Conservation (phyloP, 2,888 invertebrate genomes). For the Caenorhabditis zanzibari region DNA sequence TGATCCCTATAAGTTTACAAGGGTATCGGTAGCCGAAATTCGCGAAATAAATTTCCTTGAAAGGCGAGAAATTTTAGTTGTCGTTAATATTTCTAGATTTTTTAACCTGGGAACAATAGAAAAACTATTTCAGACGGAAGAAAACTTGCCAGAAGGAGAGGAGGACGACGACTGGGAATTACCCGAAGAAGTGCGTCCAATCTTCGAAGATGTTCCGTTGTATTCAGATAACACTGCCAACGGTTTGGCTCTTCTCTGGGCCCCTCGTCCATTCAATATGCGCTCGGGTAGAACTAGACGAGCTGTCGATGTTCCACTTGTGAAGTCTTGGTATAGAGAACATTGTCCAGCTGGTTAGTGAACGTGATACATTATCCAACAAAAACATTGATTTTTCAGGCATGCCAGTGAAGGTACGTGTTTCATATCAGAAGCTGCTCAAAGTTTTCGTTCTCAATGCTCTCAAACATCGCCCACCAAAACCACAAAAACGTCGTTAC, state of each 20-base stretch:
- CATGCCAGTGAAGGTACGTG: slow-evolving; percentile 96
- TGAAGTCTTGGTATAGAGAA: slow-evolving; percentile 91
- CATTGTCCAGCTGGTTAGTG: slow-evolving; percentile 85
- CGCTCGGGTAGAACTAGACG: slow-evolving; percentile 93
- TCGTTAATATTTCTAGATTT: slow-evolving; percentile 48
- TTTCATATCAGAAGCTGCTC: slow-evolving; percentile 98
- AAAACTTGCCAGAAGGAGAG: slow-evolving; percentile 90
- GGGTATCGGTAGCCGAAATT: slow-evolving; percentile 61
- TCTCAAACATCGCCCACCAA: slow-evolving; percentile 96
- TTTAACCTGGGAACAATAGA: slow-evolving; percentile 46
- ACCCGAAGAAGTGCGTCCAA: slow-evolving; percentile 93
- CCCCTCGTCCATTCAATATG: slow-evolving; percentile 97
- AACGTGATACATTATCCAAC: background rate
- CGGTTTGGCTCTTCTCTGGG: slow-evolving; percentile 87
- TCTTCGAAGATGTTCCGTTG: slow-evolving; percentile 90
- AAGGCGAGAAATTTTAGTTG: slow-evolving; percentile 60
- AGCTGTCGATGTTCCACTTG: slow-evolving; percentile 97
- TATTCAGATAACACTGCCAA: slow-evolving; percentile 99
- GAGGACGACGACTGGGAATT: slow-evolving; percentile 96
- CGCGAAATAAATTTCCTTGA: slow-evolving; percentile 53
- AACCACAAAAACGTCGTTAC: slow-evolving; percentile 98
- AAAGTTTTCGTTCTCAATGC: slow-evolving; percentile 99
- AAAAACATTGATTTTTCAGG: slow-evolving; percentile 57
- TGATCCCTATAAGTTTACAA: slow-evolving; percentile 35
- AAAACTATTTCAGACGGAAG: slow-evolving; percentile 85